Evolutionary conservation across 2,888 invertebrate genomes (phyloP).

Genomic region (Sisyra terminalis): DNA sequence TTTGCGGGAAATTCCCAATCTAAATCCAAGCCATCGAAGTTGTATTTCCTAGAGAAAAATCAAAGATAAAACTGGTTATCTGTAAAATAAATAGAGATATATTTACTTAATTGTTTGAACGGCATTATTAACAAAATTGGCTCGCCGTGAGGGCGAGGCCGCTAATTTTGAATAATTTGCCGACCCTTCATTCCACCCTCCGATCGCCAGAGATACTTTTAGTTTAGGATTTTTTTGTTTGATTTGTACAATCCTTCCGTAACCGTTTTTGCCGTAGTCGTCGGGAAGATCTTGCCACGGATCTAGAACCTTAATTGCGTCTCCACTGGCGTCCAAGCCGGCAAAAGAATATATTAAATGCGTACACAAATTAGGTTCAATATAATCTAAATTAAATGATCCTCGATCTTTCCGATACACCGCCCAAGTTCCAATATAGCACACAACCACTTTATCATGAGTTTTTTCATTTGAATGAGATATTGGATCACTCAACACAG

Average conservation of each 20-base stretch:
- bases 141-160: slow-evolving; percentile 40
- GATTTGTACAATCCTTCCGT: slow-evolving; percentile 46
- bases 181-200: slow-evolving; percentile 87
- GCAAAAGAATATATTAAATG: slow-evolving; percentile 72
- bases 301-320: slow-evolving; percentile 58
- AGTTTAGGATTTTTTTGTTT: slow-evolving; percentile 52
- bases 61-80: no score
- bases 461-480: slow-evolving; percentile 33
- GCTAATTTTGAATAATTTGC: slow-evolving; percentile 53
- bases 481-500: background rate
- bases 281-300: slow-evolving; percentile 62
- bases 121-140: slow-evolving; percentile 52
- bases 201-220: slow-evolving; percentile 58
- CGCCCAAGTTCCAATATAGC: slow-evolving; percentile 70
- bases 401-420: slow-evolving; percentile 51
- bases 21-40: slow-evolving; percentile 61
- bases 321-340: slow-evolving; percentile 48
- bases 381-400: slow-evolving; percentile 44
- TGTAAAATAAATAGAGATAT: background rate
- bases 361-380: slow-evolving; percentile 61
- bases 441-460: slow-evolving; percentile 63
- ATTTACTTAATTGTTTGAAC: slow-evolving; percentile 47
- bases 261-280: slow-evolving; percentile 56
- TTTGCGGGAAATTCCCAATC: slow-evolving; percentile 79
- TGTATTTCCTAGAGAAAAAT: slow-evolving; percentile 37